These are phyloP conservation scores for Homalodisca vitripennis DNA, from an alignment of 1,140 invertebrate species.

Conservation along the genomic window DNA sequence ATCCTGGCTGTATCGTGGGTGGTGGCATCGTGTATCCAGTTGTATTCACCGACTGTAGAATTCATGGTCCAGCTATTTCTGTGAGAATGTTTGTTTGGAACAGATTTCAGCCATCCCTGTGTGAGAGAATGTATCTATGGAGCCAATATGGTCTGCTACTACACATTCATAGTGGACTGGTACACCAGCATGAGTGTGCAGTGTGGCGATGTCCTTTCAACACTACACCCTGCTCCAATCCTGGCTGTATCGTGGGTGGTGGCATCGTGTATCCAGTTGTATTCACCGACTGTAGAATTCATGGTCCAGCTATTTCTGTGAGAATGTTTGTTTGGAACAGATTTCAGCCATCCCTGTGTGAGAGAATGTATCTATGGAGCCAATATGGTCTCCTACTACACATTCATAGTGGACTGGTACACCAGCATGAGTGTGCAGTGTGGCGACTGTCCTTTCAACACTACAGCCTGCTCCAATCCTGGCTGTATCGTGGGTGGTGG, in stretches of 20 bases:
- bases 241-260: slow-evolving; percentile 52
- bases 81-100: slow-evolving; percentile 40
- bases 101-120: slow-evolving; percentile 29
- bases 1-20: slow-evolving; percentile 51
- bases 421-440: no score
- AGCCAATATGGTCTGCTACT: slow-evolving; percentile 31
- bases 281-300: slow-evolving; percentile 51
- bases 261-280: slow-evolving; percentile 49
- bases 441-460: no score
- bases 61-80: slow-evolving; percentile 54
- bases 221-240: slow-evolving; percentile 46
- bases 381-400: no score
- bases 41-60: slow-evolving; percentile 49
- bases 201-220: slow-evolving; percentile 35
- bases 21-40: slow-evolving; percentile 51
- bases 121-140: slow-evolving; percentile 30
- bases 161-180: slow-evolving; percentile 29
- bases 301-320: slow-evolving; percentile 54
- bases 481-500: no score
- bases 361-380: no score
- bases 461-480: no score
- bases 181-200: slow-evolving; percentile 35
- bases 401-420: no score
- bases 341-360: no score
- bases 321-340: neutral